Base-by-base conservation (phyloP, 1,140 invertebrate genomes). In the Sycophaga agraensis region DNA sequence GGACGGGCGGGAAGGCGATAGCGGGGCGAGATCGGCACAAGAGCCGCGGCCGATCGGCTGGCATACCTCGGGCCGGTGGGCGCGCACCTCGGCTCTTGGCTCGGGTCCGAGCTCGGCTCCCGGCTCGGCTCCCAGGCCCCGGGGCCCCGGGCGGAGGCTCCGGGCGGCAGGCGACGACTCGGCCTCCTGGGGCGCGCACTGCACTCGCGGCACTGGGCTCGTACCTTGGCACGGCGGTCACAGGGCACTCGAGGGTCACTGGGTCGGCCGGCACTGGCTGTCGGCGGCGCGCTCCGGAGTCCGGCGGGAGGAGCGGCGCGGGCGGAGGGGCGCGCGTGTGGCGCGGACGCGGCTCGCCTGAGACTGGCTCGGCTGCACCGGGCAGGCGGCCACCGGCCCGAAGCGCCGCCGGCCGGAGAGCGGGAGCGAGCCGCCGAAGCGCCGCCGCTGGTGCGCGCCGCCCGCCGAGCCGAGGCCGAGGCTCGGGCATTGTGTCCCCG, bases 311-410 rank as follows among this genome's bases (percentile, higher is more conserved):
- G 2, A 8, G 2, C 7, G 37, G 37, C 14, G 12, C 37, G n/a
- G 14, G 37, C n/a, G 17, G 4, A 2, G 1, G 37, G 37, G 17
- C 37, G 3, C 4, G n/a, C n/a, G 37, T 16, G 19, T 48, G 48
- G 49, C 57, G 43, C 35, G 17, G 55, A 46, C 53, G 40, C 53
- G 46, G 57, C 37, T 59, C 57, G 46, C 24, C 26, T 40, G 35
- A 59, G 57, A 59, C 57, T 59, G 57, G 24, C 12, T 17, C 8
- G 16, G 14, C 16, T 21, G 8, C 16, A 5, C 31, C 26, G 3
- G 21, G 26, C 40, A 7, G 6, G 21, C 16, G 54, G 12, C 24
- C 54, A 12, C 42, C 26, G 40, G 39, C 1, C 19, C 53, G 17
- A 4, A 4, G 53, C 16, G 21, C 39, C n/a, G 24, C n/a, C 49